phyloP scores from a whole-genome alignment of 2,888 invertebrate genomes.

The Endomychus coccineus region DNA sequence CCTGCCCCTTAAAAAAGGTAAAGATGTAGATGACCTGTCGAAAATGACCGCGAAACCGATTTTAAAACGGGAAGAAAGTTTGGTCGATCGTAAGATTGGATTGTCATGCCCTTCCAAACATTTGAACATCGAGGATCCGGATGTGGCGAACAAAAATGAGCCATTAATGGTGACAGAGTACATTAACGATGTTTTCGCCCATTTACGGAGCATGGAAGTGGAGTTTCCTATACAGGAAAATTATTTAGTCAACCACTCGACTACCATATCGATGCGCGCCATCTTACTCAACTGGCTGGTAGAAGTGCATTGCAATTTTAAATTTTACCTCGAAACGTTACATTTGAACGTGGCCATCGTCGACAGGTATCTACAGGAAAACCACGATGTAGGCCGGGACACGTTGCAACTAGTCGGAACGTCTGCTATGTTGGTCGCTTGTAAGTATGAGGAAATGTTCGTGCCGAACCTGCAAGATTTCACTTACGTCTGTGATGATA shows the following conservation, averaged over 20 bases:
- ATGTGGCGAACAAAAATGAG: slow-evolving; percentile 56
- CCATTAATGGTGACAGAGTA: slow-evolving; percentile 77
- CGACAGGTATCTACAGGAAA: slow-evolving; percentile 81
- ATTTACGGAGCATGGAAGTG: slow-evolving; percentile 68
- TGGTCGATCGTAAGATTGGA: slow-evolving; percentile 7
- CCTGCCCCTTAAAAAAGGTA: slow-evolving; percentile 12
- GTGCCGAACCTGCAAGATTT: slow-evolving; percentile 83
- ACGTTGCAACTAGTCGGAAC: slow-evolving; percentile 81
- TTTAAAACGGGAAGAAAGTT: slow-evolving; percentile 19
- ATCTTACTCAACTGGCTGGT: slow-evolving; percentile 92
- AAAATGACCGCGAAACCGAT: slow-evolving; percentile 2
- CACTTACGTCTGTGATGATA: slow-evolving; percentile 83
- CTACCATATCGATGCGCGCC: slow-evolving; percentile 80
- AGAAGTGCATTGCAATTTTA: slow-evolving; percentile 83
- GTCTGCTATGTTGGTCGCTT: slow-evolving; percentile 81
- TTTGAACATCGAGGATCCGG: slow-evolving; percentile 25
- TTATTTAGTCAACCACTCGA: slow-evolving; percentile 61
- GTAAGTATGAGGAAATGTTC: slow-evolving; percentile 93
- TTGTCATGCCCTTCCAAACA: slow-evolving; percentile 13
- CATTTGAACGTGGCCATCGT: slow-evolving; percentile 81
- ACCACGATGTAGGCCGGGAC: slow-evolving; percentile 32
- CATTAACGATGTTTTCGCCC: slow-evolving; percentile 81
- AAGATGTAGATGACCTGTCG: slow-evolving; percentile 9
- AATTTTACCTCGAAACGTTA: slow-evolving; percentile 78
- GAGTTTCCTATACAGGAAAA: slow-evolving; percentile 56